These are phyloP conservation scores for Neogobius melanostomus DNA, from an alignment of 2,113 vertebrate species.

Conservation along the genomic window DNA sequence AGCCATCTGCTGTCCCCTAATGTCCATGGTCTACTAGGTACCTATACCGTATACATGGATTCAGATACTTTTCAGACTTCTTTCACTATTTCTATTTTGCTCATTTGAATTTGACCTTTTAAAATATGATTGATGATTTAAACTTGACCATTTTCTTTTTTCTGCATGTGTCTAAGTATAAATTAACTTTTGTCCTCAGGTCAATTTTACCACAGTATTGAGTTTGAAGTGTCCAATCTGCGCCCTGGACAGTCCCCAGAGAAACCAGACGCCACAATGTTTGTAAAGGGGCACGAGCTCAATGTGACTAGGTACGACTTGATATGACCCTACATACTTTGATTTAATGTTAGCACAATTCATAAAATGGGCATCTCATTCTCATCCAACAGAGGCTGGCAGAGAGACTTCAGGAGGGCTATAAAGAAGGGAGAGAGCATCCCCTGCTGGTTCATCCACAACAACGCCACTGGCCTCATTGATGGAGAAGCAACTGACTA, in stretches of 20 bases:
- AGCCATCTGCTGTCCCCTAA: constrained; percentile 81
- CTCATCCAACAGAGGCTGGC: constrained; percentile 83
- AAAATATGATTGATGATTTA: neutral
- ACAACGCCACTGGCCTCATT: constrained; percentile 85
- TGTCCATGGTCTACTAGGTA: constrained; percentile 93
- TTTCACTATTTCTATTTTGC: too few species aligned
- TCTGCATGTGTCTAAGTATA: neutral
- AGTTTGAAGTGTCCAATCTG: constrained; percentile 84
- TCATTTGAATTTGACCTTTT: too few species aligned
- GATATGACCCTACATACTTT: neutral
- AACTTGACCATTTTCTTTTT: neutral
- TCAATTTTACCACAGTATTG: constrained; percentile 88
- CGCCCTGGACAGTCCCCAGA: constrained; percentile 80
- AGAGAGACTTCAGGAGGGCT: constrained; percentile 86
- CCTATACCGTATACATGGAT: too few species aligned
- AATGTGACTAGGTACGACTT: constrained; percentile 87
- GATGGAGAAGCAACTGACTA: constrained; percentile 86
- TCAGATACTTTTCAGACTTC: too few species aligned
- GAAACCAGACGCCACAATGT: constrained; percentile 92
- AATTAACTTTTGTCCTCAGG: constrained; percentile 69
- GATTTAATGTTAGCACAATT: neutral
- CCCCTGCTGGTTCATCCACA: constrained; percentile 89
- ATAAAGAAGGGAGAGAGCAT: constrained; percentile 65
- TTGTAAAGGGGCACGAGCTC: constrained; percentile 84
- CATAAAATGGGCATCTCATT: constrained; percentile 15